Percentiles rank a stretch among this genome's conserved stretches.
phyloP scores from a whole-genome alignment of 2,113 vertebrate species.

The Siniperca chuatsi region DNA sequence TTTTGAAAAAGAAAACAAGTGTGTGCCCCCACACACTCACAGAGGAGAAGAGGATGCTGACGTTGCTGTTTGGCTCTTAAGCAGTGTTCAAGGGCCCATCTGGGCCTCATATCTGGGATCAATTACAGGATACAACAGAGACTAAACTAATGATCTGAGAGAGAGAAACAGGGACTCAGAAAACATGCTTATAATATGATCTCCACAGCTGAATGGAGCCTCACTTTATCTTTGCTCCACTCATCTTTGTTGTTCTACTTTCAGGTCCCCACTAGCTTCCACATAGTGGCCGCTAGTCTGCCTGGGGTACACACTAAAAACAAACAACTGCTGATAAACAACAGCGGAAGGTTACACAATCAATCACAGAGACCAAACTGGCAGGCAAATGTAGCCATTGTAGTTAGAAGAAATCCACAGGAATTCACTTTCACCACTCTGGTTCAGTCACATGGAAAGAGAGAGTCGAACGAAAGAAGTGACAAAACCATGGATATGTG shows the following conservation, averaged over 20 bases:
- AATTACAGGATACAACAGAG: conserved; percentile 80
- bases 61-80: conserved; percentile 69
- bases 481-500: background rate
- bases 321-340: conserved; percentile 43
- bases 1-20: conserved; percentile 23
- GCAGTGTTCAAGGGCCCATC: conserved; percentile 70
- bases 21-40: conserved; percentile 20
- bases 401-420: conserved; percentile 9
- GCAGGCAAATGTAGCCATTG: background rate
- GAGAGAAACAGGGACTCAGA: conserved; percentile 30
- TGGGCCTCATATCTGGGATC: conserved; percentile 79
- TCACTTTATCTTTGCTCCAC: conserved; percentile 15
- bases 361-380: conserved; percentile 24
- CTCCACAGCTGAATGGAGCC: conserved; percentile 19
- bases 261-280: conserved; percentile 8
- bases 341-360: conserved; percentile 40
- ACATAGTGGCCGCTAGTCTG: background rate
- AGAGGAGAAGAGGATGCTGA: conserved; percentile 76
- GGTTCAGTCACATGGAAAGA: background rate
- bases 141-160: conserved; percentile 73
- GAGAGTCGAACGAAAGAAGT: background rate
- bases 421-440: conserved; percentile 32
- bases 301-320: conserved; percentile 12
- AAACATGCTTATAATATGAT: conserved; percentile 38
- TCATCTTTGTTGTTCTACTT: conserved; percentile 2